phyloP scores from a whole-genome alignment of 1,140 invertebrate genomes.

The Neotoxoptera formosana region DNA sequence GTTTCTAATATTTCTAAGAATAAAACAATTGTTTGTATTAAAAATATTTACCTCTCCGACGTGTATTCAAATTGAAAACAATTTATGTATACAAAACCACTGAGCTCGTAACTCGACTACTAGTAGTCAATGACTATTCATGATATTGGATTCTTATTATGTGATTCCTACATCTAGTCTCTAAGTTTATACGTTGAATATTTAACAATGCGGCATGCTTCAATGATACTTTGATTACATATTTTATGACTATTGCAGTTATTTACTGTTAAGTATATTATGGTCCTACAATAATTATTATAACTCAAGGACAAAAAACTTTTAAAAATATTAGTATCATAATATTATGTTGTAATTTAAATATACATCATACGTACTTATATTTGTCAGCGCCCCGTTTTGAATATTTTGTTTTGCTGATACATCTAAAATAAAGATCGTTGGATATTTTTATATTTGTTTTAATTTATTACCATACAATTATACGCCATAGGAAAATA shows the following conservation, averaged over 20 bases:
- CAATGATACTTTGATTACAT: too few relatives aligned
- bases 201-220: background rate
- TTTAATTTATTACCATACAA: background rate
- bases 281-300: too few relatives aligned
- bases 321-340: too few relatives aligned
- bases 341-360: background rate
- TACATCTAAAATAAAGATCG: background rate
- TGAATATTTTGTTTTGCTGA: background rate
- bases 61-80: background rate
- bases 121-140: too few relatives aligned
- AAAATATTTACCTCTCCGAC: background rate
- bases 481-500: background rate
- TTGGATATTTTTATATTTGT: background rate
- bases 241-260: too few relatives aligned
- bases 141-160: background rate
- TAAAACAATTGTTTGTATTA: background rate
- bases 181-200: background rate
- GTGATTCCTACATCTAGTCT: background rate
- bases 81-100: too few relatives aligned
- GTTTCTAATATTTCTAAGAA: background rate
- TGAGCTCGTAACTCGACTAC: too few relatives aligned
- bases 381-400: rapidly evolving
- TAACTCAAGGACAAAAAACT: too few relatives aligned
- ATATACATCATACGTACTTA: background rate
- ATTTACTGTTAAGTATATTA: too few relatives aligned